Evolutionary conservation across 2,113 vertebrate genomes (phyloP), one percentile per base, ranked within the genome.

Genomic region (Entelurus aequoreus): DNA sequence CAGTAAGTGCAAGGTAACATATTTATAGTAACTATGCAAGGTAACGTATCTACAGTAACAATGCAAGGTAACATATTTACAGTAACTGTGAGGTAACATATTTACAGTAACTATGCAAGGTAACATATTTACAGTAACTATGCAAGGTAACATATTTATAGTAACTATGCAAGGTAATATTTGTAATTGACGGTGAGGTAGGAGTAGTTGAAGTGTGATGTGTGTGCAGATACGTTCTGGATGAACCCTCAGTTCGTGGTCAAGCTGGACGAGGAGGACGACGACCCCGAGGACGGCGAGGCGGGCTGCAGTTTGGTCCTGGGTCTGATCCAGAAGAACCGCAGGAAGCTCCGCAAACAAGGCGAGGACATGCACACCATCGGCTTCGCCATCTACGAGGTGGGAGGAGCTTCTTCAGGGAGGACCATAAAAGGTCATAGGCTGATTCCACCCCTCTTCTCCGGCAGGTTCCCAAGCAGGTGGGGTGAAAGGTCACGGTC

Each of bases 351-450:
- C 59, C 84, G 94, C 10, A 95, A 94, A 77, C 88, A 90, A 55
- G 96, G 95, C 4, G 91, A 96, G 74, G 95, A 98, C 87, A 97
- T 97, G 95, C 92, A 95, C 77, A 98, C 96, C 37, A 91, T 98
- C 0, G 94, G 96, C 55, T 99, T 94, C 2, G 94, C 94, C 1
- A 96, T 99, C 82, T 99, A 99, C 1, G 93, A 98, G 93, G 95
- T 90, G 74, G 56, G 87, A 21, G 4, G n/a, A 28, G 51, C 8
- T 9, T 46, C 12, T 46, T 4, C 51, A 35, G 15, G 16, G 11
- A 12, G 7, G 19, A 28, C 10, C n/a, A 35, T 28, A 53, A 16
- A 19, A 21, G 15, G 5, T 21, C 51, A 19, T 3, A 51, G 9
- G 9, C 49, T 53, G 9, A 21, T 35, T 19, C 11, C 21, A 5